Conservation (phyloP, 2,113 vertebrate genomes). For the Rattus norvegicus region GRCr8 NC_086036.1:43366001-43366500, state of each 20-base stretch:
- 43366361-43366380: not conserved
- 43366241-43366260: not conserved
- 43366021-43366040: not conserved
- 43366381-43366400: accelerated
- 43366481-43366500: too few species aligned
- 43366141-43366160: not conserved
- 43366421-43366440: accelerated
- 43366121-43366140: not conserved
- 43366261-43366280: not conserved
- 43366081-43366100: not conserved
- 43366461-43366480: not conserved
- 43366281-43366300: not conserved
- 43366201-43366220: not conserved
- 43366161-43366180: too few species aligned
- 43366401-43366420: not conserved
- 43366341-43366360: not conserved
- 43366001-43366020: too few species aligned
- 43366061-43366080: not conserved
- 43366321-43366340: not conserved
- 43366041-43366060: not conserved
- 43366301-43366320: not conserved
- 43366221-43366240: not conserved
- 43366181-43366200: not conserved
- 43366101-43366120: too few species aligned
- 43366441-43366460: accelerated